These are phyloP conservation scores for Columbina picui DNA, from an alignment of 2,113 vertebrate genomes.

Conservation along the genomic window DNA sequence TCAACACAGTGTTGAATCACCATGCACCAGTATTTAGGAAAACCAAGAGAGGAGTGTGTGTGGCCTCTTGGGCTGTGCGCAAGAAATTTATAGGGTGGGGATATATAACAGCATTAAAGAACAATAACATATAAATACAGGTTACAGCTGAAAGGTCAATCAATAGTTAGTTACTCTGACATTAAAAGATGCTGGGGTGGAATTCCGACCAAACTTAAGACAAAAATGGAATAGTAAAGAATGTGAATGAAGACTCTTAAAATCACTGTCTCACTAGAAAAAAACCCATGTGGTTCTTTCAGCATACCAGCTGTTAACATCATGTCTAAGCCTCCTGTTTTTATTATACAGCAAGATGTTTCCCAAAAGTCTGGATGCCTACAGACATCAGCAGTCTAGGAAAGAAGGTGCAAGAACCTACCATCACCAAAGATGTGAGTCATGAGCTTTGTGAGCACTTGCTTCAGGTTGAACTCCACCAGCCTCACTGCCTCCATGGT, in stretches of 20 bases:
- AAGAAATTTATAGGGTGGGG: neutral
- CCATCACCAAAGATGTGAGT: slow-evolving; percentile 88
- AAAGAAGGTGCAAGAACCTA: slow-evolving; percentile 57
- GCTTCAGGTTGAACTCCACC: slow-evolving; percentile 89
- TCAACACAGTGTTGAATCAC: neutral
- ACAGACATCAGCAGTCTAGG: neutral
- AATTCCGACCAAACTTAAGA: neutral
- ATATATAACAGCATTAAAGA: neutral
- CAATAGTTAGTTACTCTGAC: neutral
- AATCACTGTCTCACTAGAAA: neutral
- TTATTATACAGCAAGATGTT: neutral
- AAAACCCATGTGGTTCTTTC: neutral
- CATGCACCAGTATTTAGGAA: neutral
- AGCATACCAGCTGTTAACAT: neutral
- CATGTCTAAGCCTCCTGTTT: neutral
- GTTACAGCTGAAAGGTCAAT: neutral
- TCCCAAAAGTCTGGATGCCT: neutral
- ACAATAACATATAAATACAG: neutral
- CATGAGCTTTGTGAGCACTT: slow-evolving; percentile 83
- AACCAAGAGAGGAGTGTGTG: neutral
- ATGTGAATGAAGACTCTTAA: neutral
- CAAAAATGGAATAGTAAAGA: neutral
- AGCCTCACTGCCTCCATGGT: slow-evolving; percentile 91
- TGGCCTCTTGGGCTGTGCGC: neutral
- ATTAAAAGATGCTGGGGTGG: neutral